Evolutionary conservation across 2,888 invertebrate genomes (phyloP).

Genomic region (Temnothorax ravouxi): DNA sequence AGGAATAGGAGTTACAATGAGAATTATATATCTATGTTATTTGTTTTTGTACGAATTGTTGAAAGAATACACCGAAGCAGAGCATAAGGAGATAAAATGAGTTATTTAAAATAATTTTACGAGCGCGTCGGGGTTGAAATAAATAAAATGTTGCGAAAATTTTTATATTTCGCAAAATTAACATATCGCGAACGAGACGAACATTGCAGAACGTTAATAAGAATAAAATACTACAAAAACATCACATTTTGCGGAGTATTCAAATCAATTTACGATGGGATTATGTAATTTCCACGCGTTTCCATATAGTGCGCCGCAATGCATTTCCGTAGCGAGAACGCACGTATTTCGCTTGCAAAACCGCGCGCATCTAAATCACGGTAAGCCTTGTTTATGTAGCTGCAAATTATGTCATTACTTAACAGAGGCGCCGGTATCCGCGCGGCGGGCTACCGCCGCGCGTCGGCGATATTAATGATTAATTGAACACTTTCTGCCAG

Average conservation of each 20-base stretch:
- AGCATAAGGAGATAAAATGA: background rate
- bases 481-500: slow-evolving; percentile 58
- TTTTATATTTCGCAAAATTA: background rate
- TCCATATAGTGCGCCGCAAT: slow-evolving; percentile 12
- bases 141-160: background rate
- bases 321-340: slow-evolving; percentile 37
- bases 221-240: background rate
- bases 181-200: background rate
- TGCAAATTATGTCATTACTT: slow-evolving; percentile 83
- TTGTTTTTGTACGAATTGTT: background rate
- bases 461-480: slow-evolving; percentile 67
- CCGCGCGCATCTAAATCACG: slow-evolving; percentile 81
- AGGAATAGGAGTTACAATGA: background rate
- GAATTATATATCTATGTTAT: no score
- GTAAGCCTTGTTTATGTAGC: slow-evolving; percentile 83
- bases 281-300: slow-evolving; percentile 38
- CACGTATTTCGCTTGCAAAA: slow-evolving; percentile 59
- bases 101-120: slow-evolving; percentile 5
- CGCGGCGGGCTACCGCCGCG: slow-evolving; percentile 17
- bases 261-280: slow-evolving; percentile 31
- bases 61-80: background rate
- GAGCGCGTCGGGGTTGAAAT: background rate
- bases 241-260: background rate
- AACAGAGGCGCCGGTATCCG: slow-evolving; percentile 58
- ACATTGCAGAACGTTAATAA: background rate